These are phyloP conservation scores for Eupithecia pulchellata DNA, from an alignment of 2,888 invertebrate species.

Conservation along the genomic window DNA sequence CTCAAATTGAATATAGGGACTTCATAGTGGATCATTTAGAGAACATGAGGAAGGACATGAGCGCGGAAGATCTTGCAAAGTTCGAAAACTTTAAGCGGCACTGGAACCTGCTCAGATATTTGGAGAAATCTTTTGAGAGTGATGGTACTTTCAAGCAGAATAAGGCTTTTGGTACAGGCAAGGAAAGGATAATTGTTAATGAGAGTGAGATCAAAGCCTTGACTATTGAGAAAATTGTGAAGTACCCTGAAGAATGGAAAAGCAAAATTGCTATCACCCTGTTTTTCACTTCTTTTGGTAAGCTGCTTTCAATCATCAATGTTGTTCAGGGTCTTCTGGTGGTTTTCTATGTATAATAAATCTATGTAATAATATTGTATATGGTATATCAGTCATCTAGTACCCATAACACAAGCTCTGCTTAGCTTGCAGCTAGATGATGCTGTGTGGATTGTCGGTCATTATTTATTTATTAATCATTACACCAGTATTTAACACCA, in stretches of 20 bases:
- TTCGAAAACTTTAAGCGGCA: conserved; percentile 74
- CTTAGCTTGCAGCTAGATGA: no score
- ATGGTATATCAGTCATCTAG: no score
- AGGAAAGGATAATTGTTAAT: conserved; percentile 74
- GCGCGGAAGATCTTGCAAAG: conserved; percentile 59
- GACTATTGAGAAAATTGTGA: conserved; percentile 77
- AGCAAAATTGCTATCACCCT: conserved; percentile 83
- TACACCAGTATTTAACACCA: background rate
- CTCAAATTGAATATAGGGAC: conserved; percentile 86
- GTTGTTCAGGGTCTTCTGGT: no score
- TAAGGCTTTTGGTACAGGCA: conserved; percentile 76
- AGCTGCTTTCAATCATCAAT: conserved; percentile 46
- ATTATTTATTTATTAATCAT: no score
- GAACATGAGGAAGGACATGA: conserved; percentile 76
- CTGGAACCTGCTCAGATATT: conserved; percentile 74
- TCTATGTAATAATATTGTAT: no score
- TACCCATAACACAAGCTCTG: no score
- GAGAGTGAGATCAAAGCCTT: conserved; percentile 80
- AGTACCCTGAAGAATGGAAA: conserved; percentile 82
- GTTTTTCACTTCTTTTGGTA: conserved; percentile 86
- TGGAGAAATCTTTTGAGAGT: conserved; percentile 80
- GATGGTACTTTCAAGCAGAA: conserved; percentile 81
- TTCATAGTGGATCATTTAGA: conserved; percentile 88
- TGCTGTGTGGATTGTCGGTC: no score
- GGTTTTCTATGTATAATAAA: no score